Conservation (phyloP, 2,113 vertebrate species). For the Syngnathoides biaculeatus region DNA sequence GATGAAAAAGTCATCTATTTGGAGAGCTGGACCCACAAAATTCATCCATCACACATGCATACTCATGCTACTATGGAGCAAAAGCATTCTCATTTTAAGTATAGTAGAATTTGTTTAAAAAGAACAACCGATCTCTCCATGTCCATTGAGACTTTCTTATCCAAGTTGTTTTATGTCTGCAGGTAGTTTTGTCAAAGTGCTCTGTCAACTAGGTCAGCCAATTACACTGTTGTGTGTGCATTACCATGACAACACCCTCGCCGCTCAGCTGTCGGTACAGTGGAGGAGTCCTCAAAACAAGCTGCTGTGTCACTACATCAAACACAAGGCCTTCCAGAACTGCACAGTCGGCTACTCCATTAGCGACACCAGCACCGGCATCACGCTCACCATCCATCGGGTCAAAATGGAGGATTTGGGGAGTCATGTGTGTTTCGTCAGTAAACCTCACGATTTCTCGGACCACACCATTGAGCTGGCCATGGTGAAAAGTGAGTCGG, state of each 20-base stretch:
- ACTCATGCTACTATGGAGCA: too few species aligned
- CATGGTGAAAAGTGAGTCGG: slow-evolving; percentile 52
- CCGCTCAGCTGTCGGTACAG: slow-evolving; percentile 69
- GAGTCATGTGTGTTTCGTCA: slow-evolving; percentile 68
- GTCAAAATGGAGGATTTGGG: slow-evolving; percentile 56
- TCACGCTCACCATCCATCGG: slow-evolving; percentile 55
- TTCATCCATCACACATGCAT: too few species aligned
- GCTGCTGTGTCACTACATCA: slow-evolving; percentile 75
- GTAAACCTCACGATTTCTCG: slow-evolving; percentile 64
- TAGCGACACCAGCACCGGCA: slow-evolving; percentile 52
- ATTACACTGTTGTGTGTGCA: slow-evolving; percentile 59
- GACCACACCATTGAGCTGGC: slow-evolving; percentile 59
- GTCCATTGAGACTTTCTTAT: not conserved
- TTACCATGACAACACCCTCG: slow-evolving; percentile 49
- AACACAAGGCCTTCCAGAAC: slow-evolving; percentile 71
- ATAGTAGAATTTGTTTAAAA: not conserved
- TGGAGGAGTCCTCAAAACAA: slow-evolving; percentile 64
- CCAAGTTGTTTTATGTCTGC: slow-evolving; percentile 2
- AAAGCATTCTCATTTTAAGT: too few species aligned
- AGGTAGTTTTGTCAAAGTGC: slow-evolving; percentile 51
- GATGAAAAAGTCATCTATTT: not conserved
- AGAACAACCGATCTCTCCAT: not conserved
- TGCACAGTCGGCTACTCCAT: slow-evolving; percentile 65
- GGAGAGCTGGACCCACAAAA: too few species aligned
- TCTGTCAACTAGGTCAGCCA: slow-evolving; percentile 21